These are phyloP conservation scores for Corvus hawaiiensis DNA, from an alignment of 2,113 vertebrate genomes.

Conservation along the genomic window DNA sequence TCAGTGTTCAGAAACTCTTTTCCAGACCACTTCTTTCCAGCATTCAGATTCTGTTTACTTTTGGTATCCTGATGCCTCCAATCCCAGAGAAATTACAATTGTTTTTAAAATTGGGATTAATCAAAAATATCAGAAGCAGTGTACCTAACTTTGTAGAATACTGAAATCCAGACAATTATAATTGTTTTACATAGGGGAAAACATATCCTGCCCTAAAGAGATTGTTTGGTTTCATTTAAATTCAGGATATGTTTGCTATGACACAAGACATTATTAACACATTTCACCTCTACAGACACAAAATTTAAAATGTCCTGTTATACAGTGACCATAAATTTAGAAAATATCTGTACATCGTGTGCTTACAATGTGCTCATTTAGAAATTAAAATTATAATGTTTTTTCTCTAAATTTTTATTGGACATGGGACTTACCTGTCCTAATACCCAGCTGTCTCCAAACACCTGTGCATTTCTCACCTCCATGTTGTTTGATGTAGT, in stretches of 20 bases:
- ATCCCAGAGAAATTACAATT: neutral
- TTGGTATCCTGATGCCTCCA: neutral
- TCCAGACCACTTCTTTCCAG: neutral
- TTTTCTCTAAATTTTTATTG: neutral
- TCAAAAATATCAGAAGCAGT: neutral
- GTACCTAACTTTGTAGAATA: neutral
- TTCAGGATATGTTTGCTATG: neutral
- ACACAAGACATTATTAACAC: neutral
- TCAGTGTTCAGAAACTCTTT: neutral
- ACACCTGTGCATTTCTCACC: conserved; percentile 92
- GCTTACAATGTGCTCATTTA: neutral
- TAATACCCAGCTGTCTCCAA: conserved; percentile 95
- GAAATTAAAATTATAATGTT: neutral
- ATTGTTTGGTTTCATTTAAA: neutral
- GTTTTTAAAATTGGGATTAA: neutral
- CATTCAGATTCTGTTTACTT: neutral
- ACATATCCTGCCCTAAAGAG: neutral
- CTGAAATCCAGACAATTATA: neutral
- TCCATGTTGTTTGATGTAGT: conserved; percentile 97
- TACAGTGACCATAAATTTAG: neutral
- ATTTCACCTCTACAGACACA: neutral
- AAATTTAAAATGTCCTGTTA: neutral
- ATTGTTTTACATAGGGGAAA: neutral
- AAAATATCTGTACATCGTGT: neutral
- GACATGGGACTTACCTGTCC: conserved; percentile 81